Evolutionary conservation across 2,888 invertebrate species (phyloP).

Genomic region (Tillus elongatus): DNA sequence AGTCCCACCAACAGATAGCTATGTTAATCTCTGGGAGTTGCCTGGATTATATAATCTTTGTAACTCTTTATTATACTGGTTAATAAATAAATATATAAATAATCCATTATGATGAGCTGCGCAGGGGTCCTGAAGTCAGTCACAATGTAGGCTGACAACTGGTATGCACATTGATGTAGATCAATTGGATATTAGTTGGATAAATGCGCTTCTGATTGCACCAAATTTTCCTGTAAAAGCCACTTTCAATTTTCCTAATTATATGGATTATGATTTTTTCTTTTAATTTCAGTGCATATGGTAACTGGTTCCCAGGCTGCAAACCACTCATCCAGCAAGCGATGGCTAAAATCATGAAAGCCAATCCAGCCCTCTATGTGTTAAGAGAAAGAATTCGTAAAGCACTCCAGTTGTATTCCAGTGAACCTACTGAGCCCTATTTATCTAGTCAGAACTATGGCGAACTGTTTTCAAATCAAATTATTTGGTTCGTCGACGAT

Average conservation of each 20-base stretch:
- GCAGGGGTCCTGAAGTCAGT: conserved; percentile 31
- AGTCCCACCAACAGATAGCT: too few species aligned
- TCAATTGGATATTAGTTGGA: conserved; percentile 12
- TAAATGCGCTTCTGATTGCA: conserved; percentile 18
- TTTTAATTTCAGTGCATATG: conserved; percentile 73
- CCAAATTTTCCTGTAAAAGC: conserved; percentile 9
- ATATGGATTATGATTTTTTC: conserved; percentile 21
- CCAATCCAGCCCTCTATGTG: conserved; percentile 97
- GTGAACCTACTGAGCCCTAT: conserved; percentile 98
- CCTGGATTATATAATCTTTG: too few species aligned
- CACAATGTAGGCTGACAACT: conserved; percentile 27
- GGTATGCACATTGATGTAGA: conserved; percentile 22
- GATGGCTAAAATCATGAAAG: conserved; percentile 99
- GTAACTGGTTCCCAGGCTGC: conserved; percentile 99
- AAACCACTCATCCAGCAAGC: conserved; percentile 98
- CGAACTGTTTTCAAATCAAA: conserved; percentile 99
- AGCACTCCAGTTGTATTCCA: conserved; percentile 94
- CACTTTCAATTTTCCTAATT: too few species aligned
- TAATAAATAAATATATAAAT: too few species aligned
- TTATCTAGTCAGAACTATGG: conserved; percentile 99
- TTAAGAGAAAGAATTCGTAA: conserved; percentile 96
- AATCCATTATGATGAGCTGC: conserved; percentile 31
- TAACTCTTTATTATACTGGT: too few species aligned
- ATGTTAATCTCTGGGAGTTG: too few species aligned
- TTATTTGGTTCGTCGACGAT: conserved; percentile 99